Conservation (phyloP, 2,113 vertebrate species). For the Thalassoma bifasciatum region DNA sequence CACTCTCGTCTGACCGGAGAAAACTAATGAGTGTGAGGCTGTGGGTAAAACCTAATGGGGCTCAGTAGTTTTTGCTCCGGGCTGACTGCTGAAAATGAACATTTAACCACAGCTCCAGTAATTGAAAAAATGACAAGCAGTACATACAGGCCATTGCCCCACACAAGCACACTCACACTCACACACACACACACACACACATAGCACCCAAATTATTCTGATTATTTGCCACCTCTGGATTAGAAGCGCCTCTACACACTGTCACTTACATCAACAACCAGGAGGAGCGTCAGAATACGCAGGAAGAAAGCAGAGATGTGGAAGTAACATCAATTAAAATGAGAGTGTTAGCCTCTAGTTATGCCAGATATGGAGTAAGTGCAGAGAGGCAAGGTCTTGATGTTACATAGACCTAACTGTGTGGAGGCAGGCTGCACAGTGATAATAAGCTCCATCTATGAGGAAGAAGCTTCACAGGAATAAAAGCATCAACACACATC, state of each 20-base stretch:
- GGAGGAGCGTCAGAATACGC: constrained; percentile 47
- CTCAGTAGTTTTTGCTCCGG: constrained; percentile 79
- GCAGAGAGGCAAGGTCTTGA: constrained; percentile 34
- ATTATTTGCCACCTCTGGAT: constrained; percentile 80
- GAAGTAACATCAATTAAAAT: constrained; percentile 72
- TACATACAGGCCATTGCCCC: constrained; percentile 70
- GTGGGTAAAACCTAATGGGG: constrained; percentile 82
- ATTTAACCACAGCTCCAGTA: constrained; percentile 84
- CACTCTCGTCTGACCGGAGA: constrained; percentile 74
- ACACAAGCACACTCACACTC: constrained; percentile 61
- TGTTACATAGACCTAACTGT: constrained; percentile 30
- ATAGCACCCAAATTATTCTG: constrained; percentile 78
- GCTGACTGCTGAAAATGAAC: constrained; percentile 84
- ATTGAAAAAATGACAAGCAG: constrained; percentile 86
- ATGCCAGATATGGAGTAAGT: constrained; percentile 51
- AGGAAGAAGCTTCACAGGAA: constrained; percentile 24
- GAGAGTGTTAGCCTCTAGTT: constrained; percentile 65
- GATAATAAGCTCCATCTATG: constrained; percentile 13
- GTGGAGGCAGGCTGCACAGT: constrained; percentile 37
- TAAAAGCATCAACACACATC: constrained; percentile 14
- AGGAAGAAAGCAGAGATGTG: constrained; percentile 55
- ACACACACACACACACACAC: constrained; percentile 52
- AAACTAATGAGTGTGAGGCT: constrained; percentile 82
- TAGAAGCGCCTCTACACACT: constrained; percentile 59
- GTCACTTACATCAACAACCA: constrained; percentile 67